Evolutionary conservation across 1,140 invertebrate genomes (phyloP), one percentile per base, ranked within the genome.

Genomic region (Calephelis nemesis): DNA sequence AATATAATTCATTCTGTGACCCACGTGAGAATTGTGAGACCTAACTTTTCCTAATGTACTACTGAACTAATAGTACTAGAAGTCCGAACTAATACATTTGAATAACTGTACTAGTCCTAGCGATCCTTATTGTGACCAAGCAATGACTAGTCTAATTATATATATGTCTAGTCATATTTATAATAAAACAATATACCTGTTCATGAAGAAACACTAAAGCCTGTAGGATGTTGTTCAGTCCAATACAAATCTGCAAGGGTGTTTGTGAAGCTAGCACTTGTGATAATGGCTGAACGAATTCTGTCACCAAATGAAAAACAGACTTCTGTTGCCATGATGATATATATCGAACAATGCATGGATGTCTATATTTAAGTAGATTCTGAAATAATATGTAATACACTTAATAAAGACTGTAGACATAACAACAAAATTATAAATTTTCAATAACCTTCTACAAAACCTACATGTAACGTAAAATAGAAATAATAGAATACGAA

Each of bases 191-290:
- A 73, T 67, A 78, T 81, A 94, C 94, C 82, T 95, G 96, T 69
- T 96, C 94, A 79, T 97, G 95, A 13, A 97, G 88, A 84, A 97
- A 97, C 74, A 95, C 93, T n/a, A 97, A 84, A 7, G 95, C 95
- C 82, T 95, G 94, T 11, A 96, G 81, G 72, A 97, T 94, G 66
- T 95, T 96, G 74, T 96, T 94, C 7, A 97, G 86, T 1, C 96
- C 96, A 64, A 97, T 93, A 79, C 96, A 97, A 73, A 96, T 94
- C 89, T 97, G 95, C 58, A 97, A 88, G 11, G 94, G 93, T 69
- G 93, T 96, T 77, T 95, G 94, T 40, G 92, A 82, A 10, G 86
- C 78, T 63, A 97, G 83, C 1, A 94, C 92, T 82, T 95, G 94
- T 30, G 93, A 88, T 5, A 97, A 86, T 6, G 96, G 96, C 69